phyloP scores from a whole-genome alignment of 2,888 invertebrate genomes.

The Gastrophysa polygoni region DNA sequence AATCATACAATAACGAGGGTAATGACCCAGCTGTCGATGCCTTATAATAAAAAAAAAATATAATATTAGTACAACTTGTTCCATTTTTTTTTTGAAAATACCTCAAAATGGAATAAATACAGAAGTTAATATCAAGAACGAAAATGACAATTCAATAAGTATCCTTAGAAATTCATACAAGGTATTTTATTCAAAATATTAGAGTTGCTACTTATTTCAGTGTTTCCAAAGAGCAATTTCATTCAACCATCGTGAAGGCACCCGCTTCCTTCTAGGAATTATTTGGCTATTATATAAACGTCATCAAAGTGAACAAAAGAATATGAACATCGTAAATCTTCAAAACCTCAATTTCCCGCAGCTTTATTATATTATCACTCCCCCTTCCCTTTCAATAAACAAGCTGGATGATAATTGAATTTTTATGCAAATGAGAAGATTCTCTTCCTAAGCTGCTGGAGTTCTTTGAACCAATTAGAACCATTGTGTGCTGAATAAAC shows the following conservation, averaged over 20 bases:
- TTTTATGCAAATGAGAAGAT: conserved; percentile 23
- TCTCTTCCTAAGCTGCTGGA: neutral
- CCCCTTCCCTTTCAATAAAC: conserved; percentile 18
- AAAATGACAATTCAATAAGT: too few species aligned
- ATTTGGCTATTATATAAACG: neutral
- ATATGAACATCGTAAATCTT: neutral
- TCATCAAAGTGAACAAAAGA: neutral
- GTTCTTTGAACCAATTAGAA: neutral
- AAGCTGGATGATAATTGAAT: conserved; percentile 22
- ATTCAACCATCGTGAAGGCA: neutral
- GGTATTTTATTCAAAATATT: too few species aligned
- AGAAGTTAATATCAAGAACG: too few species aligned
- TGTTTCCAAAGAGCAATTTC: too few species aligned
- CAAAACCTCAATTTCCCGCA: conserved; percentile 12
- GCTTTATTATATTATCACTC: conserved; percentile 25
- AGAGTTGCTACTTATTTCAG: too few species aligned
- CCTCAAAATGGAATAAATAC: too few species aligned
- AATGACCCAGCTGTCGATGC: too few species aligned
- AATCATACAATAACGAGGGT: too few species aligned
- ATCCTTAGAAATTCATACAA: too few species aligned
- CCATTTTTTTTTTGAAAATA: too few species aligned
- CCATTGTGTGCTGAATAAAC: neutral
- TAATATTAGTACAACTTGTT: too few species aligned
- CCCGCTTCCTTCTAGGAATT: neutral
- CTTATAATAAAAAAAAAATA: too few species aligned